Conservation (phyloP, 2,888 invertebrate genomes). For the Pyralis farinalis region DNA sequence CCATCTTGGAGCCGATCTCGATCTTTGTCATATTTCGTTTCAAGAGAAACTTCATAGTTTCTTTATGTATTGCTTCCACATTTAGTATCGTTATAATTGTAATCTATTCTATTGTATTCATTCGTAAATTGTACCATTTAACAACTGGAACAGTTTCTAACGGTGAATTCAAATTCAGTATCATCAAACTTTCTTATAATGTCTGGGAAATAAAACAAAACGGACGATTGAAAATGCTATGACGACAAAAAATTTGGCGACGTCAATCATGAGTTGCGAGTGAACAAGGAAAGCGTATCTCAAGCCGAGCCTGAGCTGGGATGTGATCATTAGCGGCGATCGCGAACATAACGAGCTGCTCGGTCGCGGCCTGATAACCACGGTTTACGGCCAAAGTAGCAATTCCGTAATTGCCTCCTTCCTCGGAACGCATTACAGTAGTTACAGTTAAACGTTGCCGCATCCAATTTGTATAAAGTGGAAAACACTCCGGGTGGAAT, state of each 20-base stretch:
- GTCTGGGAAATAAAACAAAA: no score
- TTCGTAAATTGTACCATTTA: conserved; percentile 5
- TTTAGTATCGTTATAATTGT: neutral
- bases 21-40: conserved; percentile 9
- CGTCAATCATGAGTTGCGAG: no score
- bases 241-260: no score
- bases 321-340: conserved; percentile 26
- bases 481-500: conserved; percentile 38
- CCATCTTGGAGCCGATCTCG: conserved; percentile 20
- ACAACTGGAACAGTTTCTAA: neutral
- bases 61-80: neutral
- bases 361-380: conserved; percentile 58
- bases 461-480: conserved; percentile 27
- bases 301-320: conserved; percentile 36
- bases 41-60: conserved; percentile 1
- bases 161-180: neutral
- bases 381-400: conserved; percentile 40
- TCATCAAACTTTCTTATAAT: conserved; percentile 4
- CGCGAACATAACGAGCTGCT: conserved; percentile 46
- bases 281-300: conserved; percentile 32
- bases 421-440: conserved; percentile 38
- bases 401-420: conserved; percentile 46
- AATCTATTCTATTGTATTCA: conserved; percentile 2
- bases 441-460: conserved; percentile 29
- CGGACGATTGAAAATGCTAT: no score